Base-by-base conservation (phyloP, 1,140 invertebrate genomes). In the Planococcus citri region DNA sequence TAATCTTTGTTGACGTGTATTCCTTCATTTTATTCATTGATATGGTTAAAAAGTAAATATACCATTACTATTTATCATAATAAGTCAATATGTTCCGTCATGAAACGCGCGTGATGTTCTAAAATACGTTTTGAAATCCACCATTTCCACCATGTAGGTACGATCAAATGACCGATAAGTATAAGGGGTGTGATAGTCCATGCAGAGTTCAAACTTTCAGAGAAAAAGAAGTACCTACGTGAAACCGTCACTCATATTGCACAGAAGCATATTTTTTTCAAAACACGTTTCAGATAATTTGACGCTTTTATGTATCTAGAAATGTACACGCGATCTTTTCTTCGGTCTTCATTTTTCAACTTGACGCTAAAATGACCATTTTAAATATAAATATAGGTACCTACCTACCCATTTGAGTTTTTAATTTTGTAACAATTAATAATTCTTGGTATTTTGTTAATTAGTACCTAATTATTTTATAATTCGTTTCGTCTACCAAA, bases 241-340 rank as follows among this genome's bases (percentile, higher is more conserved):
- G 12, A 33, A 51, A 20, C 41, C 41, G 10, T 51, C 41, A 51
- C 41, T 51, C 17, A 3, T 9, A 3, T 51, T n/a, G n/a, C 41
- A 17, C 17, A 17, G 17, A 51, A 17, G 41, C 3, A 14, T 37
- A 37, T 51, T 51, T 51, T 51, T 51, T 51, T 51, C 17, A 3
- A 33, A 51, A 51, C 41, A 51, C n/a, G n/a, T 51, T 51, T 51
- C n/a, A 33, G 41, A 20, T 51, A 51, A 51, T 51, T 51, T 51
- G 41, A 51, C 41, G 41, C n/a, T 2, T 51, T 51, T 51, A n/a
- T n/a, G 41, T 51, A 20, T 51, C 41, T 20, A 6, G 17, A 17
- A 51, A 17, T 51, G 6, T 17, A 17, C 41, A 51, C 41, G 41
- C 41, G 6, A 51, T 51, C 41, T 4, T 51, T 51, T 33, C 12